Base-by-base conservation (phyloP, 2,113 vertebrate genomes). In the Sakesphorus luctuosus region DNA sequence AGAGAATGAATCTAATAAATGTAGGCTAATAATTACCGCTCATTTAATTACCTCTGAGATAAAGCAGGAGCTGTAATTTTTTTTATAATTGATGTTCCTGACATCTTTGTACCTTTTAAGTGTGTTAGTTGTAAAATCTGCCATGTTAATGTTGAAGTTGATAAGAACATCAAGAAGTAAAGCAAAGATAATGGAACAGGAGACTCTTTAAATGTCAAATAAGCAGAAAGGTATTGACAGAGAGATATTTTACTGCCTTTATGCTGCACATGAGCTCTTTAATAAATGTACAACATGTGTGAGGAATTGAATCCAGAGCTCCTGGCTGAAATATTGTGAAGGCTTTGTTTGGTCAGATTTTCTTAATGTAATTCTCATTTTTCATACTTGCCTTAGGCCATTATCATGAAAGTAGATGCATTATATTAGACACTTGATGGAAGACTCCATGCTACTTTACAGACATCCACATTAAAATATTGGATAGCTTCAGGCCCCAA, bases 71-170 rank as follows among this genome's bases (percentile, higher is more conserved):
- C 85, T 87, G 91, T 96, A 94, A 78, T 96, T 84, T 93, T 96
- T 90, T 96, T 93, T 84, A 84, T 96, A 96, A 97, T 97, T 97
- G 93, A 97, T 96, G 93, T 88, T 97, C 68, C 90, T 97, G 91
- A 96, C 68, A 90, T 96, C 84, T 66, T 90, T 93, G 65, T 91
- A 93, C 79, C 79, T 97, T 96, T 97, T 96, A 96, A 94, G 63
- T 94, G 67, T 90, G 94, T n/a, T 87, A 95, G 95, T 91, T 96
- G 96, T 97, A 96, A 97, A 97, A 96, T 89, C 62, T 97, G 13
- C 89, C 84, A 28, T 61, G 76, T 95, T 94, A 94, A 94, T 89
- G 59, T 58, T 89, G 58, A 63, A 96, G 89, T 91, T 97, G 93
- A 96, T 96, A 95, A 97, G 97, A 98, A 96, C 94, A 86, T 76